Conservation (phyloP, 2,797 vertebrate species). For the Catostomus latipinnis region DNA sequence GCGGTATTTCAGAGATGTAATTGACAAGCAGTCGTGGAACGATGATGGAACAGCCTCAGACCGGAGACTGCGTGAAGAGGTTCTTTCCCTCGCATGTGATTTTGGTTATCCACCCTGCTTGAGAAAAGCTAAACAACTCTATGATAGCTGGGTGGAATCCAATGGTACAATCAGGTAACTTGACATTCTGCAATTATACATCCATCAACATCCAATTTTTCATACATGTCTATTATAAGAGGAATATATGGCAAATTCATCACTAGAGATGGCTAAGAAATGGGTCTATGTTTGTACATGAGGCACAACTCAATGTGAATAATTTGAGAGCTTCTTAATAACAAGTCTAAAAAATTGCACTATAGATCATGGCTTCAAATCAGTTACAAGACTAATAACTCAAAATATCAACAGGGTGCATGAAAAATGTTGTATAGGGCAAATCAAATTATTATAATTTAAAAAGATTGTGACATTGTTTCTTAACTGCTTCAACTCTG, state of each 20-base stretch:
- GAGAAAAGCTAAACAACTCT: slow-evolving; percentile 69
- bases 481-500: slow-evolving; percentile 15
- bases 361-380: neutral
- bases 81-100: slow-evolving; percentile 79
- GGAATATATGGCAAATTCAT: no score
- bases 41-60: slow-evolving; percentile 75
- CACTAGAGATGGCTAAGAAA: no score
- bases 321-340: no score
- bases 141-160: slow-evolving; percentile 75
- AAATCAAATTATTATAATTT: neutral
- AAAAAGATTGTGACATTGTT: neutral
- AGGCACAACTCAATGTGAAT: no score
- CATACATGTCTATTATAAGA: neutral
- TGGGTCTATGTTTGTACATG: no score
- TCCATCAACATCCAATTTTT: neutral
- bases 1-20: slow-evolving; percentile 76
- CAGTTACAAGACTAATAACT: neutral
- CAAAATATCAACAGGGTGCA: neutral
- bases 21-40: slow-evolving; percentile 79
- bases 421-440: neutral
- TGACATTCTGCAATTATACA: neutral
- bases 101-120: slow-evolving; percentile 72
- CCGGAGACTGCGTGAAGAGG: slow-evolving; percentile 70
- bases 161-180: slow-evolving; percentile 74
- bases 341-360: neutral